Conservation (phyloP, 2,888 invertebrate species). For the Epinotia demarniana region DNA sequence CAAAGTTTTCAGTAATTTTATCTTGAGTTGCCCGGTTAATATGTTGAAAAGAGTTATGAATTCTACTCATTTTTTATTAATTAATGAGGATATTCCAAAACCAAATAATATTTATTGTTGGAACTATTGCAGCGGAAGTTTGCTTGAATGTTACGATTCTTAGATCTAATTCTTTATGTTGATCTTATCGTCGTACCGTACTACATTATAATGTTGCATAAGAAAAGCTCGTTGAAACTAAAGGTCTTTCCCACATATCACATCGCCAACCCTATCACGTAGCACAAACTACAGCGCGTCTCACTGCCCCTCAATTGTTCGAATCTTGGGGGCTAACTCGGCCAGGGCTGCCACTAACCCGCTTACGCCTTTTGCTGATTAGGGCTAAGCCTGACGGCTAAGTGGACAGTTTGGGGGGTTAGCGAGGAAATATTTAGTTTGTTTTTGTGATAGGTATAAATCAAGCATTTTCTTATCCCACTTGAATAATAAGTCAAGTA, state of each 20-base stretch:
- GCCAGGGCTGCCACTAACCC: constrained; percentile 68
- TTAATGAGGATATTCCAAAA: no score
- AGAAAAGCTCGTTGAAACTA: constrained; percentile 51
- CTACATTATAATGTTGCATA: not conserved
- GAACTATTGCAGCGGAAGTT: no score
- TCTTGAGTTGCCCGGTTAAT: no score
- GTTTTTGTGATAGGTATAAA: constrained; percentile 9
- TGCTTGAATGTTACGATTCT: no score
- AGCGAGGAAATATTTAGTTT: constrained; percentile 44
- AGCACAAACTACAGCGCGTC: constrained; percentile 64
- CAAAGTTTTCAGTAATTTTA: no score
- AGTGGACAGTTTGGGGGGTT: constrained; percentile 51
- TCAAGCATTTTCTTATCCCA: not conserved
- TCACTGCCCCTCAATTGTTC: constrained; percentile 69
- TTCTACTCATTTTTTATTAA: no score
- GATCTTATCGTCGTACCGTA: no score
- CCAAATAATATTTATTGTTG: no score
- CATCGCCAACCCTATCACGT: constrained; percentile 68
- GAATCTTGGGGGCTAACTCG: constrained; percentile 81
- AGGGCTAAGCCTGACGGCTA: constrained; percentile 33
- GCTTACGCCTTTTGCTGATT: constrained; percentile 57
- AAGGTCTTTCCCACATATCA: constrained; percentile 51
- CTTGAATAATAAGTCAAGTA: constrained; percentile 4
- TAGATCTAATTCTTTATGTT: no score
- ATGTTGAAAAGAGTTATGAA: no score